phyloP scores from a whole-genome alignment of 2,888 invertebrate genomes.

The Tetanocera ferruginea region DNA sequence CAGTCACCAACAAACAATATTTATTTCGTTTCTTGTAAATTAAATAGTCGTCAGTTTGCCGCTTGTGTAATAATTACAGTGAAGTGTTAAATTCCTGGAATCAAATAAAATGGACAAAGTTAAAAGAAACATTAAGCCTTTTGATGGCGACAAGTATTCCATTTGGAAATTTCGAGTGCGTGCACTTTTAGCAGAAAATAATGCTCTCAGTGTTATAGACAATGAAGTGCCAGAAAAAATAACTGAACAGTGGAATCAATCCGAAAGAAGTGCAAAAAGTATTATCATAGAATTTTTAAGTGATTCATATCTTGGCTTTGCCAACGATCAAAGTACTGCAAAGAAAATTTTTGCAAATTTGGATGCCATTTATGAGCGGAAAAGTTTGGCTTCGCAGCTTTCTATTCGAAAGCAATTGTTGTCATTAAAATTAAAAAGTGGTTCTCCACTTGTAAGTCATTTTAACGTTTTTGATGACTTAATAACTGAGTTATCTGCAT shows the following conservation, averaged over 20 bases:
- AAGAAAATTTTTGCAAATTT: slow-evolving; percentile 43
- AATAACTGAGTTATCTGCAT: slow-evolving; percentile 41
- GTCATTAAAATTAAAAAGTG: slow-evolving; percentile 38
- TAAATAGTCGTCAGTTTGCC: no score
- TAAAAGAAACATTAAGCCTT: no score
- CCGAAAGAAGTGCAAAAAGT: slow-evolving; percentile 41
- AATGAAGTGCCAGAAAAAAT: slow-evolving; percentile 12
- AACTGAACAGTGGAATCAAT: slow-evolving; percentile 34
- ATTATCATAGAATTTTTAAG: slow-evolving; percentile 42
- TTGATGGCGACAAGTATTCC: no score
- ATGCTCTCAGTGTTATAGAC: slow-evolving; percentile 33
- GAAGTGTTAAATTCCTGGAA: no score
- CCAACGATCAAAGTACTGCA: slow-evolving; percentile 29
- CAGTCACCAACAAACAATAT: no score
- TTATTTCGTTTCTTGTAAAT: no score
- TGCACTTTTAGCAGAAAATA: slow-evolving; percentile 35
- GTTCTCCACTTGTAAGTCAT: slow-evolving; percentile 37
- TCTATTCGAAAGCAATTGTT: slow-evolving; percentile 41
- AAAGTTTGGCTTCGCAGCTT: slow-evolving; percentile 45
- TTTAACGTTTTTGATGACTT: slow-evolving; percentile 47
- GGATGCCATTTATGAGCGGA: slow-evolving; percentile 42
- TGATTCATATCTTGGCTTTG: slow-evolving; percentile 44
- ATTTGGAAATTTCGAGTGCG: slow-evolving; percentile 38
- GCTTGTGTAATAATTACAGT: no score
- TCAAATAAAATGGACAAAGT: no score